Evolutionary conservation across 2,888 invertebrate genomes (phyloP).

Genomic region (Dermolepida albohirtum): DNA sequence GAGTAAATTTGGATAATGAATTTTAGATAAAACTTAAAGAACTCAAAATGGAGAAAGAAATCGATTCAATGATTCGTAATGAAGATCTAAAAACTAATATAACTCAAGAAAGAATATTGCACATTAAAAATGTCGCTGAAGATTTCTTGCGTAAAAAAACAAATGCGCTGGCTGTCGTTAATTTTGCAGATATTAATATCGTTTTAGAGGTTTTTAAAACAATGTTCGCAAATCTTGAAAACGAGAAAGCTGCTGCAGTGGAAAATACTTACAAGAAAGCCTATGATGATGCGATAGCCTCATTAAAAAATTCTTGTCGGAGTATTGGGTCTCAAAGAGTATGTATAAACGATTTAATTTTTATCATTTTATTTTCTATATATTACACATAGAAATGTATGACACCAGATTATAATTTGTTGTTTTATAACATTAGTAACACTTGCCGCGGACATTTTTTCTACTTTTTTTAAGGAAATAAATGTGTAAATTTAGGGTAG

Average conservation of each 20-base stretch:
- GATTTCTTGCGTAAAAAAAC: conserved; percentile 60
- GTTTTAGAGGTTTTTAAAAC: conserved; percentile 61
- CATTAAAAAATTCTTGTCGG: conserved; percentile 4
- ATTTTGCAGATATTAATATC: conserved; percentile 59
- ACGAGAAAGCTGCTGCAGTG: conserved; percentile 47
- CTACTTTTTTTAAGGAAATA: too few species aligned
- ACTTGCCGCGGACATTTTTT: too few species aligned
- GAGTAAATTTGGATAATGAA: background rate
- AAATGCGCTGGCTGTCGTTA: conserved; percentile 60
- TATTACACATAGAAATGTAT: too few species aligned
- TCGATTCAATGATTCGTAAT: conserved; percentile 60
- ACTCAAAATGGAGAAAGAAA: conserved; percentile 57
- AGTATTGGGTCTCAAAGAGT: conserved; percentile 16
- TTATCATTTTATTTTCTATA: too few species aligned
- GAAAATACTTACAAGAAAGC: conserved; percentile 41
- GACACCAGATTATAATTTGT: too few species aligned
- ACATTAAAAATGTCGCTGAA: conserved; percentile 58
- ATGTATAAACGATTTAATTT: background rate
- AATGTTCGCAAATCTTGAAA: conserved; percentile 54
- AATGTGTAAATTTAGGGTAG: too few species aligned
- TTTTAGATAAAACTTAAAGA: conserved; percentile 56
- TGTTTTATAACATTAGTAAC: too few species aligned
- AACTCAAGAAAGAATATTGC: conserved; percentile 58
- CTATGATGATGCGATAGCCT: conserved; percentile 31
- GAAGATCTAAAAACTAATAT: conserved; percentile 59